Evolutionary conservation across 2,113 vertebrate species (phyloP).

Genomic region (Triplophysa tibetana): DNA sequence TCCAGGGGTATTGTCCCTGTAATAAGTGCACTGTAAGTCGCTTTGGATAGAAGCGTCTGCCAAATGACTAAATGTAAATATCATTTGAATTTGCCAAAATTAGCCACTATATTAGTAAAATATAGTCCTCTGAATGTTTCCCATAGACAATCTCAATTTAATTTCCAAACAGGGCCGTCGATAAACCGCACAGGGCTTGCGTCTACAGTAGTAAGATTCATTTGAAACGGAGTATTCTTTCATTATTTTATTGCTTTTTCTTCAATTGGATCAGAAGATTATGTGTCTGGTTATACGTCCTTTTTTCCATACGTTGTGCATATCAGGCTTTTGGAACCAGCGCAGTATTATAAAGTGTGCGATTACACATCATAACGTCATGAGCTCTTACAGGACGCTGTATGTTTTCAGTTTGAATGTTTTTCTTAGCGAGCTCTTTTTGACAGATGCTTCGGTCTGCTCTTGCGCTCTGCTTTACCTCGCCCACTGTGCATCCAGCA

Average conservation of each 20-base stretch:
- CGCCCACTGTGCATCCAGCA: constrained; percentile 3
- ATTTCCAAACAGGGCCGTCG: constrained; percentile 52
- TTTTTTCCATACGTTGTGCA: constrained; percentile 7
- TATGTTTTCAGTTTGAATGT: constrained; percentile 1
- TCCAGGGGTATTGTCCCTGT: no score
- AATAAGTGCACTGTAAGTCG: no score
- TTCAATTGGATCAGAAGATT: constrained; percentile 42
- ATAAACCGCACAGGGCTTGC: constrained; percentile 16
- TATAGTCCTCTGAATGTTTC: constrained; percentile 64
- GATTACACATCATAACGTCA: background rate
- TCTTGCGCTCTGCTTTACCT: constrained; percentile 3
- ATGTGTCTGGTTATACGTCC: constrained; percentile 25
- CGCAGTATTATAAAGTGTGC: background rate
- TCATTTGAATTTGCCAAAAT: no score
- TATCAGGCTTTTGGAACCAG: constrained; percentile 27
- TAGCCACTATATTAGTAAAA: no score
- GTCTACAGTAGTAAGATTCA: constrained; percentile 33
- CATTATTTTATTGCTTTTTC: constrained; percentile 39
- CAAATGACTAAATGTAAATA: no score
- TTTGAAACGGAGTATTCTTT: constrained; percentile 42
- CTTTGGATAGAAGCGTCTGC: no score
- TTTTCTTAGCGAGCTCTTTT: constrained; percentile 1
- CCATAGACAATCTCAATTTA: constrained; percentile 61
- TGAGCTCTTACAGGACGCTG: constrained; percentile 17
- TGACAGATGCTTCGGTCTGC: background rate